A percentile compares a stretch with the other conserved stretches of the same genome.
These are phyloP conservation scores for Cyanistes caeruleus DNA, from an alignment of 2,113 vertebrate species.

Conservation along the genomic window DNA sequence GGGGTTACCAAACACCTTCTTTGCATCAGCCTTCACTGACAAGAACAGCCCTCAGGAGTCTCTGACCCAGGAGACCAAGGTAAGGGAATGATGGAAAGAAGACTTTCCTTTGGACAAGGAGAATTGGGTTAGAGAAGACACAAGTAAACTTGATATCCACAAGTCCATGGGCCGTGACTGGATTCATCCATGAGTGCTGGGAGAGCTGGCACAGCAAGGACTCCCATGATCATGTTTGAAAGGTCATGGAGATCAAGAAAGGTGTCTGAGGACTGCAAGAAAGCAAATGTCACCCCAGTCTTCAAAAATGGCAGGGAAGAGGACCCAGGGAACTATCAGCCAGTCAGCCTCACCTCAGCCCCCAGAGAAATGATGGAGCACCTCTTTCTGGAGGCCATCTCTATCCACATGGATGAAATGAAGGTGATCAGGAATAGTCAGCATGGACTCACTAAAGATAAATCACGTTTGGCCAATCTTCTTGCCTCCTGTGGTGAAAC, in stretches of 20 bases:
- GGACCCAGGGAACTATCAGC: neutral
- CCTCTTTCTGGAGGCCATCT: neutral
- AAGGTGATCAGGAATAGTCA: neutral
- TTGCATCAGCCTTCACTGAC: neutral
- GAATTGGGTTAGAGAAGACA: neutral
- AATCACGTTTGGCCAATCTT: neutral
- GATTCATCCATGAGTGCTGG: fast-evolving
- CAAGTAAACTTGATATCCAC: neutral
- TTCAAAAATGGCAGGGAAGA: neutral
- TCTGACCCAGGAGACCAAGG: neutral
- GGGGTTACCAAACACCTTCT: neutral
- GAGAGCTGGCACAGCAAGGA: neutral
- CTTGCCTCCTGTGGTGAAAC: neutral
- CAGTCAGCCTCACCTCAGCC: neutral
- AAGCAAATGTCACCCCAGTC: neutral
- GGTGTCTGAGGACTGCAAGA: neutral
- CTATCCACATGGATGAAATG: neutral
- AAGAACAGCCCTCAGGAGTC: neutral
- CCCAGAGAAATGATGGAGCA: neutral
- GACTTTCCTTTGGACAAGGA: neutral
- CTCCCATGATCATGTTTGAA: fast-evolving
- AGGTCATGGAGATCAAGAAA: neutral
- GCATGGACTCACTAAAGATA: neutral
- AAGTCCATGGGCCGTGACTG: neutral
- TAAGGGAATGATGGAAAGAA: neutral